Conservation (phyloP, 64 coral and sea anemone species). For the Orbicella faveolata region DNA sequence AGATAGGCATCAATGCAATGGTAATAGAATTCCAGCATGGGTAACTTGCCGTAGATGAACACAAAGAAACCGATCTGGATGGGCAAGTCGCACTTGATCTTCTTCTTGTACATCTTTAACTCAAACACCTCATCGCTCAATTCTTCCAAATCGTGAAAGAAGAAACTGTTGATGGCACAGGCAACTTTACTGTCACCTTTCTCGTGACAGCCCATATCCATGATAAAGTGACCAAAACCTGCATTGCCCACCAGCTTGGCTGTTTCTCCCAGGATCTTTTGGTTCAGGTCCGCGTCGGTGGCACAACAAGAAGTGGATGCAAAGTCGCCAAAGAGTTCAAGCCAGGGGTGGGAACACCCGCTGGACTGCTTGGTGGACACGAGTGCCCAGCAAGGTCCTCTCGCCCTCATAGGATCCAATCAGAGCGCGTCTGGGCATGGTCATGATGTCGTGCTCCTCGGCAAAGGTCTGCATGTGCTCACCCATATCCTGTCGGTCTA, state of each 20-base stretch:
- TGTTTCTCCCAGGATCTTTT: neutral
- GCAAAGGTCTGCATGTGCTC: constrained; percentile 51
- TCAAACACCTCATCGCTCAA: neutral
- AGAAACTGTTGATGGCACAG: neutral
- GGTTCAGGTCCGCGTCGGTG: neutral
- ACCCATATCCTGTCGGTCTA: constrained; percentile 32
- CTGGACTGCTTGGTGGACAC: constrained; percentile 42
- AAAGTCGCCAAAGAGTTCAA: constrained; percentile 1
- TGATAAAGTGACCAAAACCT: neutral
- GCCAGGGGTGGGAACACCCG: neutral
- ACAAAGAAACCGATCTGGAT: constrained; percentile 9
- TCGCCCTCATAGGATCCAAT: constrained; percentile 43
- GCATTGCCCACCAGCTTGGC: neutral
- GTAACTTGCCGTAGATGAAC: neutral
- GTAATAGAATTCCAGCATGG: neutral
- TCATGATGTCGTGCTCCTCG: constrained; percentile 41
- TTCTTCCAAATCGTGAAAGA: constrained; percentile 17
- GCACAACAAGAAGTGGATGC: neutral
- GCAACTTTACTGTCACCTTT: neutral
- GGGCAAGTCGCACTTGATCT: neutral
- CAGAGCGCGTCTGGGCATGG: constrained; percentile 30
- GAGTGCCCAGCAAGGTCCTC: constrained; percentile 36
- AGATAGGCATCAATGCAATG: neutral
- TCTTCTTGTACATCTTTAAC: neutral
- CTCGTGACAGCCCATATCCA: neutral